Evolutionary conservation across 64 coral and sea anemone genomes (phyloP).

Genomic region (Pocillopora damicornis): DNA sequence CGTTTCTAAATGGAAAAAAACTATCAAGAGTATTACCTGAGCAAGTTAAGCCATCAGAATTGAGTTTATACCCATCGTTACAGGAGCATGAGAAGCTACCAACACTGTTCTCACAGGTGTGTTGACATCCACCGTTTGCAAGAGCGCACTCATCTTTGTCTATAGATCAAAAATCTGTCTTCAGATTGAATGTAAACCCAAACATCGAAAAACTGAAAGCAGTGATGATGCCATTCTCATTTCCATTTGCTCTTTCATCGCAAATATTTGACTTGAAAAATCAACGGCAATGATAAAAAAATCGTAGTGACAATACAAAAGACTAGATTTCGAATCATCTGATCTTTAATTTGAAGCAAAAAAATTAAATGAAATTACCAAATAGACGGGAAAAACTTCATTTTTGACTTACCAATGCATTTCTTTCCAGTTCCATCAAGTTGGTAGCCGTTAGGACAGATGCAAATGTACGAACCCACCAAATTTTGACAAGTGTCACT

Average conservation of each 20-base stretch:
- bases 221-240: no score
- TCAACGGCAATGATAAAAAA: no score
- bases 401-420: conserved; percentile 10
- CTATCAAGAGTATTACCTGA: background rate
- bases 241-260: no score
- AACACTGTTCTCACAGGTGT: conserved; percentile 19
- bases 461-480: conserved; percentile 9
- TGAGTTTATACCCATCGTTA: conserved; percentile 19
- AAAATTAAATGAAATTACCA: background rate
- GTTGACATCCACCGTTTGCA: conserved; percentile 43
- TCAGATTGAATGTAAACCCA: background rate
- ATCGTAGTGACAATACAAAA: no score
- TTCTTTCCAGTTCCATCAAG: background rate
- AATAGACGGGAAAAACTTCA: background rate
- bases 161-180: background rate
- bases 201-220: no score
- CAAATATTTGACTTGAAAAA: no score
- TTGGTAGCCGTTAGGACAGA: conserved; percentile 31
- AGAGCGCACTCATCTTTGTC: conserved; percentile 40
- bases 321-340: no score
- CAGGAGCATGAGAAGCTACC: conserved; percentile 39
- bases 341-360: no score
- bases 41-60: background rate
- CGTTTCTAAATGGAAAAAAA: no score
- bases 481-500: conserved; percentile 53